Conservation (phyloP, 2,113 vertebrate genomes). For the Oreochromis aureus region DNA sequence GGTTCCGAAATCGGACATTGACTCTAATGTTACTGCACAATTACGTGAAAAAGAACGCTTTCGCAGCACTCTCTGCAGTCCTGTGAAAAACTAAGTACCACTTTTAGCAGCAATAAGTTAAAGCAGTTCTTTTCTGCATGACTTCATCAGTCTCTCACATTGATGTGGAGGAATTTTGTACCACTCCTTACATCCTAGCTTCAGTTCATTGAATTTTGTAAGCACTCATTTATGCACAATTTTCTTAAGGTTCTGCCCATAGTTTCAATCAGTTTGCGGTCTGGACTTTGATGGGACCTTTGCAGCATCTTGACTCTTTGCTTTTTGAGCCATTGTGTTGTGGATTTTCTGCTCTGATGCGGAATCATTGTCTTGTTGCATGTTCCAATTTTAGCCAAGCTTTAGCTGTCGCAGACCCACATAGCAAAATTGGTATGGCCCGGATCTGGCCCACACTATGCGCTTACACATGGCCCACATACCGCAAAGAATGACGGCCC, state of each 20-base stretch:
- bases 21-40: not conserved
- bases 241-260: not conserved
- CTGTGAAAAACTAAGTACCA: not conserved
- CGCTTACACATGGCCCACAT: not conserved
- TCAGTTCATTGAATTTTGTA: not conserved
- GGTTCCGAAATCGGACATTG: not conserved
- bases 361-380: not conserved
- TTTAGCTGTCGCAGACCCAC: not conserved
- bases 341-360: not conserved
- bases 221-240: not conserved
- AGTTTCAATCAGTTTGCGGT: not conserved
- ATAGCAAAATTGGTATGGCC: not conserved
- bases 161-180: not conserved
- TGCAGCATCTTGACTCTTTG: not conserved
- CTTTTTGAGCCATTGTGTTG: not conserved
- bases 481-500: not conserved
- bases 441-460: not conserved
- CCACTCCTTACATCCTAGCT: fast-evolving
- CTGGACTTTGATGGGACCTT: not conserved
- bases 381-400: not conserved
- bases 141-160: not conserved
- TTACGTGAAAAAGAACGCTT: not conserved
- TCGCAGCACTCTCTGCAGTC: not conserved
- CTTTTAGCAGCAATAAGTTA: not conserved
- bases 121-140: not conserved